Evolutionary conservation across 2,113 vertebrate genomes (phyloP).

Genomic region (Entomyzon cyanotis): DNA sequence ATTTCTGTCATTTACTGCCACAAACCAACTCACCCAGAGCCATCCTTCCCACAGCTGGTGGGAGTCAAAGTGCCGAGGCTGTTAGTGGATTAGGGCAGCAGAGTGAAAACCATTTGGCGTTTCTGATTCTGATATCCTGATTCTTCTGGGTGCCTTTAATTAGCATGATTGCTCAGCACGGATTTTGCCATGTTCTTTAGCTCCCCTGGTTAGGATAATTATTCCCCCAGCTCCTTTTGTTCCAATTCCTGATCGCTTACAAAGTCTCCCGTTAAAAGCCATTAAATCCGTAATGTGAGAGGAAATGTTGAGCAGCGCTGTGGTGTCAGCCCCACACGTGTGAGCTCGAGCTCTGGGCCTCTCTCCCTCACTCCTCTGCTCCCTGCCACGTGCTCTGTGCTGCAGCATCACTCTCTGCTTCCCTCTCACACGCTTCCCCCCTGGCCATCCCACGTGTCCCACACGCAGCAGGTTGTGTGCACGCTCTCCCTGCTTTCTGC

Average conservation of each 20-base stretch:
- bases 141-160: constrained; percentile 75
- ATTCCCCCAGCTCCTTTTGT: constrained; percentile 55
- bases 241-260: constrained; percentile 67
- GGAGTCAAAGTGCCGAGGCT: constrained; percentile 37
- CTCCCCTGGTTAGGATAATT: constrained; percentile 61
- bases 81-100: constrained; percentile 59
- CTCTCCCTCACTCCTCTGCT: neutral
- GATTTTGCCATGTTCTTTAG: constrained; percentile 23
- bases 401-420: neutral
- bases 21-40: neutral
- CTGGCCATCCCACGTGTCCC: neutral
- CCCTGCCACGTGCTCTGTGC: neutral
- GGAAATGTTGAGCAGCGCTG: neutral
- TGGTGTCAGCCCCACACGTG: constrained; percentile 1
- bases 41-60: constrained; percentile 34
- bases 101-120: constrained; percentile 67
- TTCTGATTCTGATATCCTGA: constrained; percentile 17
- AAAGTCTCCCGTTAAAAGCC: constrained; percentile 66
- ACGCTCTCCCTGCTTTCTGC: neutral
- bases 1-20: neutral
- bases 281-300: constrained; percentile 60
- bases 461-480: neutral
- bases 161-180: constrained; percentile 54
- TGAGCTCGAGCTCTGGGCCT: neutral
- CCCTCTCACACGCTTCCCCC: neutral